These are phyloP conservation scores for Polia nebulosa DNA, from an alignment of 2,888 invertebrate genomes.

Conservation along the genomic window DNA sequence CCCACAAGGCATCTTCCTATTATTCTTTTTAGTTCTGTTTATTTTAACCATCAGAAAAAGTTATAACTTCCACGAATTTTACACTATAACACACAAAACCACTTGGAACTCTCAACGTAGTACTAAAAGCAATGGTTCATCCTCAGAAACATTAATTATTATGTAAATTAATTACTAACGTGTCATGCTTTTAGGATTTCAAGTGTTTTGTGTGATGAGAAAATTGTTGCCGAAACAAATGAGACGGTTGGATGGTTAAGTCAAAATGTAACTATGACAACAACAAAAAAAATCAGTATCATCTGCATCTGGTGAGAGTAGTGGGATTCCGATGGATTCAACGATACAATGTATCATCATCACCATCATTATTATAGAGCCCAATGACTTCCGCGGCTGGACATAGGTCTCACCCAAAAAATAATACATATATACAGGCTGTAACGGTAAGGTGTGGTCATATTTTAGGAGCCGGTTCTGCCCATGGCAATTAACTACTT, in stretches of 20 bases:
- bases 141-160: conserved; percentile 75
- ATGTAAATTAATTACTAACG: conserved; percentile 86
- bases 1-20: conserved; percentile 85
- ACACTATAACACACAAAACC: conserved; percentile 38
- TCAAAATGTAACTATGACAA: conserved; percentile 9
- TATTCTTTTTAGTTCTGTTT: conserved; percentile 36
- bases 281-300: not conserved
- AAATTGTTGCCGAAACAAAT: conserved; percentile 72
- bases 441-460: too few species aligned
- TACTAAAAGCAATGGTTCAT: conserved; percentile 71
- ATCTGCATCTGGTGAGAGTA: too few species aligned
- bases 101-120: conserved; percentile 45
- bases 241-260: conserved; percentile 49
- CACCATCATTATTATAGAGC: too few species aligned
- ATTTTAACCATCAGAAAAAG: conserved; percentile 35
- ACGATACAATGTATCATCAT: too few species aligned
- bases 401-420: too few species aligned
- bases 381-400: too few species aligned
- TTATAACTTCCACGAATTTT: conserved; percentile 9
- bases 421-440: too few species aligned
- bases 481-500: too few species aligned
- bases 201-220: conserved; percentile 73
- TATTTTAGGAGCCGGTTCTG: too few species aligned
- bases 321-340: too few species aligned
- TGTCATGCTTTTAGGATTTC: conserved; percentile 79